Base-by-base conservation (phyloP, 2,797 vertebrate genomes). In the Enteromius unitaeniatus region DNA sequence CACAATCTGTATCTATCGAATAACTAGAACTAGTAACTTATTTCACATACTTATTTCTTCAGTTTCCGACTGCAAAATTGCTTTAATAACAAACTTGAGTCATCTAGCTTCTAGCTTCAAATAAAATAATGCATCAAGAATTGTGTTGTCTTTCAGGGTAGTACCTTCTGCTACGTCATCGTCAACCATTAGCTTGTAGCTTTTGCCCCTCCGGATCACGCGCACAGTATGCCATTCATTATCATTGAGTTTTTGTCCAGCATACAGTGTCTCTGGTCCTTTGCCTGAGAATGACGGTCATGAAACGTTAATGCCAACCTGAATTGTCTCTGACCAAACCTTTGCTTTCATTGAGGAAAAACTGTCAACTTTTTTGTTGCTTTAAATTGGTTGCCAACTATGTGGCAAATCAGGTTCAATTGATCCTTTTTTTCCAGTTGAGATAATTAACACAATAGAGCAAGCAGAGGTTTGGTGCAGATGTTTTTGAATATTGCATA, bases 161-260 rank as follows among this genome's bases (percentile, higher is more conserved):
- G 92, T 96, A 99, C 98, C 98, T 95, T 99, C 98, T 13, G 98
- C 97, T 88, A 99, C 96, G 89, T 99, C 98, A 90, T 99, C 98
- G 89, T 99, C 98, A 94, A 99, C 98, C 0, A 93, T 99, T 88
- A 99, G 94, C 94, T 99, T 99, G 91, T 99, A 97, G 95, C 93
- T 97, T 93, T 99, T 99, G 91, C 98, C 98, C 84, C 98, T 95
- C 2, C 98, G 97, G 91, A 99, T 96, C 89, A 99, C 98, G 3
- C 97, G 96, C 40, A 99, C 98, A 8, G 97, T 99, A 94, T 99
- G 98, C 98, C 98, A 99, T 89, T 98, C 97, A 58, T 99, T 99
- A 96, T 99, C 98, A 91, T 99, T 99, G 93, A 99, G 97, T 85
- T 99, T 99, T 96, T 99, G 97, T 87, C 98, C 98, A 34, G 98